Evolutionary conservation across 2,797 vertebrate genomes (phyloP).

Genomic region (Cygnus olor): DNA sequence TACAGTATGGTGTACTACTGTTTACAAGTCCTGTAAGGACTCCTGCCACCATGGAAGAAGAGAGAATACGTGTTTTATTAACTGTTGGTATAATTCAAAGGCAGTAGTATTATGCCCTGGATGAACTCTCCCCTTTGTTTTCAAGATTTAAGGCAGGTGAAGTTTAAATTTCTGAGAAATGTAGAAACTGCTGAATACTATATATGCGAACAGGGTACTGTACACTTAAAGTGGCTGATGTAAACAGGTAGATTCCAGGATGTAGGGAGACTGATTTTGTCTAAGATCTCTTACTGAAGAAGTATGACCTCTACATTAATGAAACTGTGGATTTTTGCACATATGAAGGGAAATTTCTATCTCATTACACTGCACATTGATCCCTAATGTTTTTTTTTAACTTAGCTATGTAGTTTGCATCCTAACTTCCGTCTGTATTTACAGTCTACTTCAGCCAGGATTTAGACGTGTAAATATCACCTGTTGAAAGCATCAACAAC

Average conservation of each 20-base stretch:
- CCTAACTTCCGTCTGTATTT: background rate
- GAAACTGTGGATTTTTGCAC: slow-evolving; percentile 70
- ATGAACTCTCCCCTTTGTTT: slow-evolving; percentile 50
- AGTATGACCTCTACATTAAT: slow-evolving; percentile 62
- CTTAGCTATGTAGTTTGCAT: background rate
- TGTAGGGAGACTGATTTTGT: slow-evolving; percentile 51
- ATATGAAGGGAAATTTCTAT: slow-evolving; percentile 60
- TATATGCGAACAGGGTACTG: slow-evolving; percentile 63
- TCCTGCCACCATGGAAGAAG: slow-evolving; percentile 72
- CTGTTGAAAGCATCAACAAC: background rate
- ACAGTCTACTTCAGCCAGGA: background rate
- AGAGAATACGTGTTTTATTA: slow-evolving; percentile 47
- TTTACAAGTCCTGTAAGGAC: slow-evolving; percentile 82
- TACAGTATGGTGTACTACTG: slow-evolving; percentile 83
- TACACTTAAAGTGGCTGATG: slow-evolving; percentile 54
- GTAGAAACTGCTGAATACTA: slow-evolving; percentile 47
- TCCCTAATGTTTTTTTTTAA: background rate
- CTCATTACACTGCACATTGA: slow-evolving; percentile 30
- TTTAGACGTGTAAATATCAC: background rate
- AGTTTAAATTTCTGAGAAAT: slow-evolving; percentile 48
- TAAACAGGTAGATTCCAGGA: slow-evolving; percentile 47
- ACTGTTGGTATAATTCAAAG: slow-evolving; percentile 22
- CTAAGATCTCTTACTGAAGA: slow-evolving; percentile 43
- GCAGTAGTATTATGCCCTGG: slow-evolving; percentile 10
- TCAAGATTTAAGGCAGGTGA: slow-evolving; percentile 62